These are phyloP conservation scores for Clarias macrocephalus DNA, from an alignment of 2,113 vertebrate genomes.

Conservation along the genomic window DNA sequence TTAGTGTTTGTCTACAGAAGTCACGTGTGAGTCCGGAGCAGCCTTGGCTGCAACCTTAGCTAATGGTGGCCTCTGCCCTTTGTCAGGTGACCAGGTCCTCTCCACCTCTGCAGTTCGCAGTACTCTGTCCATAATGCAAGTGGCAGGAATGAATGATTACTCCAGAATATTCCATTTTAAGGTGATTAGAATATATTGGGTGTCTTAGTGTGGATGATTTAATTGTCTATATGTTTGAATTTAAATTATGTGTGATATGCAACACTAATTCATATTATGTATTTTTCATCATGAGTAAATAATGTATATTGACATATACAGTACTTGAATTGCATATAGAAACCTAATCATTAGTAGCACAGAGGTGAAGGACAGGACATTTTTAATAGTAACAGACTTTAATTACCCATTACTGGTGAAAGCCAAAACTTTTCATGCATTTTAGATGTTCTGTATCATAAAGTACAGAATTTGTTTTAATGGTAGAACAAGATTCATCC, in stretches of 20 bases:
- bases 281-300: not conserved
- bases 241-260: not conserved
- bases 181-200: slow-evolving; percentile 42
- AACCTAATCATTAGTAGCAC: no score
- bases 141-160: slow-evolving; percentile 70
- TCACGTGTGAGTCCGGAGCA: slow-evolving; percentile 69
- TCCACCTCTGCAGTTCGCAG: slow-evolving; percentile 59
- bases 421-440: not conserved
- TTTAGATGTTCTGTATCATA: not conserved
- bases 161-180: slow-evolving; percentile 67
- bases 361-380: not conserved
- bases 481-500: not conserved
- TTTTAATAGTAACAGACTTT: not conserved
- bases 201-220: not conserved
- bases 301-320: not conserved
- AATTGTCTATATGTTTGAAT: not conserved
- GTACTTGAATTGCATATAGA: not conserved
- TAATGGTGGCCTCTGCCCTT: slow-evolving; percentile 69
- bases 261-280: not conserved
- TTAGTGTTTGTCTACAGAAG: slow-evolving; percentile 68
- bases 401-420: slow-evolving; percentile 38
- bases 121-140: slow-evolving; percentile 69
- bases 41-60: slow-evolving; percentile 66
- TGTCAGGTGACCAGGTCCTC: slow-evolving; percentile 71
- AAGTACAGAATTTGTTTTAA: not conserved